phyloP scores from a whole-genome alignment of 2,888 invertebrate species.

The Euproctis similis region DNA sequence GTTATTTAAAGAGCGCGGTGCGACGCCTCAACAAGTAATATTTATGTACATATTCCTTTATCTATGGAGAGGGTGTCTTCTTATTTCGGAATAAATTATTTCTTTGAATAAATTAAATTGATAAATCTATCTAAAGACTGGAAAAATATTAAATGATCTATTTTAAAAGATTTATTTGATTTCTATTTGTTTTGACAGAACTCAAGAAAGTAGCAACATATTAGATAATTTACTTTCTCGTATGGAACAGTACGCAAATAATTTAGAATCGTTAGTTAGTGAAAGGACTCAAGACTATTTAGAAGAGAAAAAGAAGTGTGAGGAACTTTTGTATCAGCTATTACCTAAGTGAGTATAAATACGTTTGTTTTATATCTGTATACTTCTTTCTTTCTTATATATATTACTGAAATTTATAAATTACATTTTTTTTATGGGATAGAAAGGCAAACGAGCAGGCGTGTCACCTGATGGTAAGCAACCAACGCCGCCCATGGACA shows the following conservation, averaged over 20 bases:
- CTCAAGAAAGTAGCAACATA: constrained; percentile 93
- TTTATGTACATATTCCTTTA: constrained; percentile 36
- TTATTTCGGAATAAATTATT: no score
- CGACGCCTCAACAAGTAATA: constrained; percentile 94
- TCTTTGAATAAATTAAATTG: no score
- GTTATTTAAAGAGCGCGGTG: constrained; percentile 89
- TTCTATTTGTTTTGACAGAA: constrained; percentile 67
- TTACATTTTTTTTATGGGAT: no score
- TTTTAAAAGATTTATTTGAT: neutral
- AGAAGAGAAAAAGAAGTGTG: constrained; percentile 98
- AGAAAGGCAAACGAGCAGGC: no score
- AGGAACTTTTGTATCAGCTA: constrained; percentile 96
- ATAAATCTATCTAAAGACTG: no score
- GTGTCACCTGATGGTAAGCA: no score
- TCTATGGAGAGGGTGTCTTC: constrained; percentile 14
- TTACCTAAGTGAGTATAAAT: constrained; percentile 87
- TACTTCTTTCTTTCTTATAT: no score
- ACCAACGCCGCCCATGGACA: no score
- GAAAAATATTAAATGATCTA: neutral
- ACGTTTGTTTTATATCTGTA: neutral
- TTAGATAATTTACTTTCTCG: constrained; percentile 95
- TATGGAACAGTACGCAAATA: constrained; percentile 99
- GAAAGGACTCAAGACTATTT: constrained; percentile 97
- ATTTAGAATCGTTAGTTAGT: constrained; percentile 96
- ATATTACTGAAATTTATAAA: no score